Evolutionary conservation across 64 coral and sea anemone species (phyloP).

Genomic region (Stichodactyla helianthus): DNA sequence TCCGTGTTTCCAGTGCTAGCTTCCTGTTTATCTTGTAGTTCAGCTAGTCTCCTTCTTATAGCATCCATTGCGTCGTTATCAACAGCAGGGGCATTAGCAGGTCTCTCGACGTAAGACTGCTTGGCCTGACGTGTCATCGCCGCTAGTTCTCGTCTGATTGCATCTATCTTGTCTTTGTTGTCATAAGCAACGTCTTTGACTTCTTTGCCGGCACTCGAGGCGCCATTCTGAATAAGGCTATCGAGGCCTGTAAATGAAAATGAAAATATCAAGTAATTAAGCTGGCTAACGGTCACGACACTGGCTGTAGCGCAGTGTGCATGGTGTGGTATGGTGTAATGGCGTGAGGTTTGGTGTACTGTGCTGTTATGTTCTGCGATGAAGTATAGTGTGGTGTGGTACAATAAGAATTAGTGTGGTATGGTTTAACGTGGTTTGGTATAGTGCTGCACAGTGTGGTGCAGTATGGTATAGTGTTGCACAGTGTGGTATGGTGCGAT

Average conservation of each 20-base stretch:
- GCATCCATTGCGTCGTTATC: constrained; percentile 67
- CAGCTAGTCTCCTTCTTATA: constrained; percentile 47
- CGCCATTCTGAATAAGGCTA: constrained; percentile 53
- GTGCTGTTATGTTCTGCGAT: too few species aligned
- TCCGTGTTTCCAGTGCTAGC: constrained; percentile 39
- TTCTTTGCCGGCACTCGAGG: constrained; percentile 17
- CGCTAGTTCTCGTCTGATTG: constrained; percentile 63
- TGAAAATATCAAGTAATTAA: background rate
- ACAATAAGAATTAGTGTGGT: too few species aligned
- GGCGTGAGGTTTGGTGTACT: too few species aligned
- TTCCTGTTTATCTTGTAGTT: constrained; percentile 72
- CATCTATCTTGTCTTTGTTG: constrained; percentile 76
- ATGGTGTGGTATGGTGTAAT: too few species aligned
- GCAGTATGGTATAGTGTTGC: too few species aligned
- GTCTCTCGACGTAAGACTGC: constrained; percentile 37
- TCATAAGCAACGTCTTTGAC: constrained; percentile 52
- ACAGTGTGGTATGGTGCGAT: too few species aligned
- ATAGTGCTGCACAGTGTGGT: too few species aligned
- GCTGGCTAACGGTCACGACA: too few species aligned
- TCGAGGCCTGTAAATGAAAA: constrained; percentile 17
- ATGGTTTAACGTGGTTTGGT: too few species aligned
- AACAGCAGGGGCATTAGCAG: constrained; percentile 32
- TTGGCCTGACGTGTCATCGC: constrained; percentile 66
- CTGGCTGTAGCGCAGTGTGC: too few species aligned
- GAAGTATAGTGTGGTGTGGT: too few species aligned